Base-by-base conservation (phyloP, 1,140 invertebrate genomes). In the Yoshiicerus persimilis region DNA sequence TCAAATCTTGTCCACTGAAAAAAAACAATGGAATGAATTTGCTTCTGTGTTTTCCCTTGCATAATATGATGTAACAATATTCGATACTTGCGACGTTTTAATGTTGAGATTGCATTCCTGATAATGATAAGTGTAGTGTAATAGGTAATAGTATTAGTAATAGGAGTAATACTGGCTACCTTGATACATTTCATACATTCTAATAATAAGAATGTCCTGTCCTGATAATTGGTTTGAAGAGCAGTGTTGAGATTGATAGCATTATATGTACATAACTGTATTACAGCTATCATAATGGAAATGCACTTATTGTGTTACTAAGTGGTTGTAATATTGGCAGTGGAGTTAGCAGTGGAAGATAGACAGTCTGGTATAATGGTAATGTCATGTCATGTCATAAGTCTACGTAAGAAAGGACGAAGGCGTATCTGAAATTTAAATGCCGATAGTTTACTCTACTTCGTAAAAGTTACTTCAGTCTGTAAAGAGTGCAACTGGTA, bases 311-410 rank as follows among this genome's bases (percentile, higher is more conserved):
- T 80, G 75, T 80, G n/a, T 56, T 56, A n/a, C 20, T 56, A 56
- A 56, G 47, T 56, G 47, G 47, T 6, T 38, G 30, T 80, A 38
- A 80, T 80, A 20, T 25, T 16, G 38, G 32, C 9, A 36, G 32
- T 8, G 16, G 30, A 70, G 16, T 56, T 27, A 32, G 64, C 30
- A 70, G 30, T 70, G 30, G 66, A 32, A 10, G 10, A 32, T 70
- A 32, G 66, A 66, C 20, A 30, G 16, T 4, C 70, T 34, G 20
- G 5, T 80, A 38, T 80, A 36, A 34, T 80, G 32, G 34, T 80
- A 34, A 80, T 80, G 75, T 80, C 75, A 80, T 80, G 75, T 36
- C 75, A 80, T 80, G 75, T 80, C 75, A 80, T 80, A 80, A 80
- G 30, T 34, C 75, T 38, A 23, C 10, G 70, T 80, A 80, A 80